Evolutionary conservation across 1,140 invertebrate genomes (phyloP).

Genomic region (Cotesia glomerata): DNA sequence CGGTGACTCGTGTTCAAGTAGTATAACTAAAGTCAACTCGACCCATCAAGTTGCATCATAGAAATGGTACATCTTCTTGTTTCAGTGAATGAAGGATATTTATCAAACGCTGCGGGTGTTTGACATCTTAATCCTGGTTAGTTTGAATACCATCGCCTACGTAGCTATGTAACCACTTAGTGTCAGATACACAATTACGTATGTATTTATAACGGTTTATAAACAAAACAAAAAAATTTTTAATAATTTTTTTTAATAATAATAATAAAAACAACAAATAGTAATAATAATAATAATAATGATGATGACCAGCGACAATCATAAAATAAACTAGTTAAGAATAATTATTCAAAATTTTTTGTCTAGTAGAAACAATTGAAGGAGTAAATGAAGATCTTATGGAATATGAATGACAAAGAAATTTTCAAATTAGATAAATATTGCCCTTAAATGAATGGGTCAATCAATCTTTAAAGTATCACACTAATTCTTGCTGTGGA

Average conservation of each 20-base stretch:
- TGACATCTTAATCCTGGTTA: constrained; percentile 61
- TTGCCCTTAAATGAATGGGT: no score
- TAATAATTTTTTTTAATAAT: no score
- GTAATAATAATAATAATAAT: no score
- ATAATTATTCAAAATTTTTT: no score
- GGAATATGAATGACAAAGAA: no score
- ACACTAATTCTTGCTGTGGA: no score
- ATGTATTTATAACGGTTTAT: constrained; percentile 15
- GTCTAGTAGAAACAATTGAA: no score
- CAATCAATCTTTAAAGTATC: no score
- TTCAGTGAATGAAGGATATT: constrained; percentile 58
- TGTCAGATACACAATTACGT: constrained; percentile 17
- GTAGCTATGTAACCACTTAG: constrained; percentile 35
- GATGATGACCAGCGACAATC: no score
- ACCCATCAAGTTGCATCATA: constrained; percentile 6
- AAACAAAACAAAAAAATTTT: not conserved
- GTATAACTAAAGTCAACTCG: not conserved
- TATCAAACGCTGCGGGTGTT: constrained; percentile 62
- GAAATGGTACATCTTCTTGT: constrained; percentile 52
- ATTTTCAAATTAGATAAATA: no score
- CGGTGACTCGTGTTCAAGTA: not conserved
- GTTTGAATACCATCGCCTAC: constrained; percentile 36
- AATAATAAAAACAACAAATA: not conserved
- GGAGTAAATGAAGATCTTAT: no score
- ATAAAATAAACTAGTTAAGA: no score